phyloP scores from a whole-genome alignment of 1,140 invertebrate genomes.

The Kradibia gibbosae region DNA sequence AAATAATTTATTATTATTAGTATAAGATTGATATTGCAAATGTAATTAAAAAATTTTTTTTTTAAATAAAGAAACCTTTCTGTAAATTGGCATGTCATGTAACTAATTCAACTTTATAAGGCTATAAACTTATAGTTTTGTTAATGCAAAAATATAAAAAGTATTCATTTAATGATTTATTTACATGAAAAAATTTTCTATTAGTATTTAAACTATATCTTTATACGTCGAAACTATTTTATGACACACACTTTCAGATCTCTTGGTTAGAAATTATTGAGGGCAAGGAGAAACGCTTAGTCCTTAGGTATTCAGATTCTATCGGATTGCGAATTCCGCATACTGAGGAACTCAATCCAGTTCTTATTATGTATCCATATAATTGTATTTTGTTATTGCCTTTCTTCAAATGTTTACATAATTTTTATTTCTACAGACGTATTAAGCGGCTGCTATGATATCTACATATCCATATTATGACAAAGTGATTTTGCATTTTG shows the following conservation, averaged over 20 bases:
- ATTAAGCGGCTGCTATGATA: no score
- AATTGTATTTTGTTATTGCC: slow-evolving; percentile 13
- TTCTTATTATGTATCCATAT: slow-evolving; percentile 56
- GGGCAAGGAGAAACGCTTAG: slow-evolving; percentile 56
- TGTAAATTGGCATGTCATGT: no score
- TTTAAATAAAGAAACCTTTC: not conserved
- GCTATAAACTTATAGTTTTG: no score
- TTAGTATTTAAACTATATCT: slow-evolving; percentile 19
- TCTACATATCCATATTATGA: no score
- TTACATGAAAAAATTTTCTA: not conserved
- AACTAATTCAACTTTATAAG: no score
- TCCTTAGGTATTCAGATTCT: slow-evolving; percentile 64
- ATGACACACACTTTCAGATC: slow-evolving; percentile 22
- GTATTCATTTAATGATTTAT: not conserved
- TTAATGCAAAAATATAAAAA: no score
- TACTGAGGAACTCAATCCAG: slow-evolving; percentile 44
- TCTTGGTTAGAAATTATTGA: slow-evolving; percentile 47
- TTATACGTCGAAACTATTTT: slow-evolving; percentile 19
- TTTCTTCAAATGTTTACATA: not conserved
- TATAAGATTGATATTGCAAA: not conserved
- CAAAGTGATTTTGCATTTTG: no score
- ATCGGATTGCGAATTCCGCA: slow-evolving; percentile 67
- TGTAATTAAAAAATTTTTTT: not conserved
- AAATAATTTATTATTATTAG: no score
- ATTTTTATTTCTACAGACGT: not conserved